A percentile compares a stretch with the other conserved stretches of the same genome.
Evolutionary conservation across 2,888 invertebrate species (phyloP).

Genomic region (Eudasyphora cyanicolor): DNA sequence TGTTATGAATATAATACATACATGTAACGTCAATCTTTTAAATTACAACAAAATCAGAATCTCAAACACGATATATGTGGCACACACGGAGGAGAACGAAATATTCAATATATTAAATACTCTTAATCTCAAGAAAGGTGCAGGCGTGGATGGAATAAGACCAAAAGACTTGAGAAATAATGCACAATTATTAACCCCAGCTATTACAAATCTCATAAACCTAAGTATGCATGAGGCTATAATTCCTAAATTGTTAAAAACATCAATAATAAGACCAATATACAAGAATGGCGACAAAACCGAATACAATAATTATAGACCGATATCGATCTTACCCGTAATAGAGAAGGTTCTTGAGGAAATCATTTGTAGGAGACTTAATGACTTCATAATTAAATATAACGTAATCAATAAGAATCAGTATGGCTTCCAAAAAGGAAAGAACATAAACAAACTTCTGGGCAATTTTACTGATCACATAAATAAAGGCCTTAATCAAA

Average conservation of each 20-base stretch:
- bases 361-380: conserved; percentile 7
- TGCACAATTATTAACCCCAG: background rate
- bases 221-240: background rate
- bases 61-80: background rate
- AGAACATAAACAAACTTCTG: too few relatives aligned
- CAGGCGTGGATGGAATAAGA: background rate
- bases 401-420: too few relatives aligned
- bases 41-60: background rate
- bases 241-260: conserved; percentile 8
- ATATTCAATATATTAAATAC: background rate
- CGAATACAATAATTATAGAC: too few relatives aligned
- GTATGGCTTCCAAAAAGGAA: too few relatives aligned
- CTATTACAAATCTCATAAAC: background rate
- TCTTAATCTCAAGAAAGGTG: background rate
- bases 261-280: conserved; percentile 17
- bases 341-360: conserved; percentile 27
- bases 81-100: background rate
- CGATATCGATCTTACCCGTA: background rate
- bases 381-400: too few relatives aligned
- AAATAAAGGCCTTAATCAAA: too few relatives aligned
- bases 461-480: too few relatives aligned
- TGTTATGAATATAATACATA: conserved; percentile 13
- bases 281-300: conserved; percentile 5
- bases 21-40: conserved; percentile 1
- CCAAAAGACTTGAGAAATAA: background rate